A percentile compares a stretch with the other conserved stretches of the same genome.
These are phyloP conservation scores for Ivindomyrus marchei DNA, from an alignment of 2,113 vertebrate genomes.

Conservation along the genomic window DNA sequence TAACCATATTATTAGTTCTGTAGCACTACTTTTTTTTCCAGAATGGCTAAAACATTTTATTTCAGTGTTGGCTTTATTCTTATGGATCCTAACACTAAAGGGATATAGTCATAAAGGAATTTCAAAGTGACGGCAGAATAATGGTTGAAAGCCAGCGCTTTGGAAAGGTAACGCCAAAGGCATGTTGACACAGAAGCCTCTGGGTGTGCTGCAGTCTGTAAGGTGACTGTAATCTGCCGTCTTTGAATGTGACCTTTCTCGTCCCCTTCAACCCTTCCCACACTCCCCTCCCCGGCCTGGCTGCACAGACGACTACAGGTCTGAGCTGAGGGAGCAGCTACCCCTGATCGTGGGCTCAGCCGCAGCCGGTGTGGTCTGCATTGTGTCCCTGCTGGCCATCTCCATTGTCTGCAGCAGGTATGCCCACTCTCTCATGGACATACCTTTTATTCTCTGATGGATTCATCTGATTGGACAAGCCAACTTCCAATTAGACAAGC, in stretches of 20 bases:
- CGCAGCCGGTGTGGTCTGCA: constrained; percentile 89
- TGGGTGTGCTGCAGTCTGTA: neutral
- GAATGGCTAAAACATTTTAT: neutral
- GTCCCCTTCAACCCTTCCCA: neutral
- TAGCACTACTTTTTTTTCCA: neutral
- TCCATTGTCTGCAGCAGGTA: constrained; percentile 98
- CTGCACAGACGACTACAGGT: constrained; percentile 89
- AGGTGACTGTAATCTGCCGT: neutral
- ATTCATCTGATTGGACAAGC: neutral
- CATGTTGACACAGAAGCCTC: neutral
- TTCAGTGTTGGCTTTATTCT: neutral
- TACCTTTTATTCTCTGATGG: neutral
- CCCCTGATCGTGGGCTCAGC: constrained; percentile 92
- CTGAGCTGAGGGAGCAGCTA: constrained; percentile 90
- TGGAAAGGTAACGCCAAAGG: neutral
- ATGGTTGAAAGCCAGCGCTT: neutral
- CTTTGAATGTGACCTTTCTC: neutral
- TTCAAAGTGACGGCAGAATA: neutral
- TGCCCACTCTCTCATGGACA: neutral
- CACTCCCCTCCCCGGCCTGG: neutral
- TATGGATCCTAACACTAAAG: neutral
- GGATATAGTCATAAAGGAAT: neutral
- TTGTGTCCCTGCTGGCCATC: constrained; percentile 92
- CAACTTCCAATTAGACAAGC: neutral
- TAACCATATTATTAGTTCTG: neutral